These are phyloP conservation scores for Phalacrocorax pelagicus DNA, from an alignment of 2,113 vertebrate species.

Conservation along the genomic window DNA sequence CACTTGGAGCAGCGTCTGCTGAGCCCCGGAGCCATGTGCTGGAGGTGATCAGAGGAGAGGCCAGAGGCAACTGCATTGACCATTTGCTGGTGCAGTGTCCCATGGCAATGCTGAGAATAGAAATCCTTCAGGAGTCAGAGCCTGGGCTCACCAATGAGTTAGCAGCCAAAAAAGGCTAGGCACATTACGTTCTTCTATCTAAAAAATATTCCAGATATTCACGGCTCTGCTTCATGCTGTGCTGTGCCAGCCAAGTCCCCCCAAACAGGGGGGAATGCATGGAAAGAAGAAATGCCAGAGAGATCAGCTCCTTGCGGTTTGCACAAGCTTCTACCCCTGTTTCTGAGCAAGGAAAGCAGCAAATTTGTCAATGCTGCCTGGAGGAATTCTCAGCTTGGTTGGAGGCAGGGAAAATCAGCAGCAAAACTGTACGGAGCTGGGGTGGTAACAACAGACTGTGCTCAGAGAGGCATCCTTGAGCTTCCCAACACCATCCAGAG, in stretches of 20 bases:
- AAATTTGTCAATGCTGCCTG: background rate
- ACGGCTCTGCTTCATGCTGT: background rate
- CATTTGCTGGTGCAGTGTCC: background rate
- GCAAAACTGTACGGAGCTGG: background rate
- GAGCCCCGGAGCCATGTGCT: background rate
- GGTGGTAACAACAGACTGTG: background rate
- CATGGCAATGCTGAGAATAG: background rate
- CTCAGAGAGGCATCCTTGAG: background rate
- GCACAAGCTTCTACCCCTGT: background rate
- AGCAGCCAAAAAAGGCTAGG: background rate
- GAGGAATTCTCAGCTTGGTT: background rate
- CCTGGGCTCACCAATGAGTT: background rate
- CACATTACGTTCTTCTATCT: background rate
- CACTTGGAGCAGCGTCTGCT: accelerated
- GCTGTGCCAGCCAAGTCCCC: background rate
- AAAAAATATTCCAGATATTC: background rate
- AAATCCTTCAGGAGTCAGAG: background rate
- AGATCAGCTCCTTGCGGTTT: background rate
- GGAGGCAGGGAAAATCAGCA: background rate
- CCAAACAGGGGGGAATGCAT: accelerated
- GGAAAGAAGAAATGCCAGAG: background rate
- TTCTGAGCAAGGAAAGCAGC: background rate
- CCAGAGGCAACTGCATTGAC: background rate
- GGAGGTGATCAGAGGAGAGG: background rate
- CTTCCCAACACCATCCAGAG: background rate